A percentile compares a stretch with the other conserved stretches of the same genome.
These are phyloP conservation scores for Dastarcus helophoroides DNA, from an alignment of 2,888 invertebrate species.

Conservation along the genomic window DNA sequence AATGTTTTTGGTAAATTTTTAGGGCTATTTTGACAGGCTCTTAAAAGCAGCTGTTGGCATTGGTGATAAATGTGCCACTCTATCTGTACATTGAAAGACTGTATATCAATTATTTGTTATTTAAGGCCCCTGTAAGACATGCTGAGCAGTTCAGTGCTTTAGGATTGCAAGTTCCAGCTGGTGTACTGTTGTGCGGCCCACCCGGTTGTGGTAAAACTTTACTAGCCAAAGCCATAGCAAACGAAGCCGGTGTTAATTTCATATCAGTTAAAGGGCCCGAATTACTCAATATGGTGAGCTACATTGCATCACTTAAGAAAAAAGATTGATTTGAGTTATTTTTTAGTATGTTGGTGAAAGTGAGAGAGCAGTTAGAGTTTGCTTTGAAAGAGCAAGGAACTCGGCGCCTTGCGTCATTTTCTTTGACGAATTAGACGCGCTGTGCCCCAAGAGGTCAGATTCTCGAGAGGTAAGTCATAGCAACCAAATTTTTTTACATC, in stretches of 20 bases:
- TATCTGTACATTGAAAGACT: too few species aligned
- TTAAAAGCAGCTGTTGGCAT: too few species aligned
- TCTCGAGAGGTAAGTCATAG: conserved; percentile 52
- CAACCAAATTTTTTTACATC: too few species aligned
- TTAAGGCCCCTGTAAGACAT: conserved; percentile 78
- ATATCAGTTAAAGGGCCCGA: conserved; percentile 99
- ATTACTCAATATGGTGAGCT: conserved; percentile 81
- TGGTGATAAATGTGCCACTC: too few species aligned
- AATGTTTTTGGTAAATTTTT: not conserved
- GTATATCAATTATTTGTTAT: conserved; percentile 15
- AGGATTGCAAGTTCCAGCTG: conserved; percentile 73
- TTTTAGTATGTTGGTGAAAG: conserved; percentile 93
- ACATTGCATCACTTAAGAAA: conserved; percentile 1
- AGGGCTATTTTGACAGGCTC: too few species aligned
- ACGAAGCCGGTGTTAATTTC: conserved; percentile 97
- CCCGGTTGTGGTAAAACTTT: conserved; percentile 96
- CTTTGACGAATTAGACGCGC: conserved; percentile 95
- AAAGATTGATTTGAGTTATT: conserved; percentile 7
- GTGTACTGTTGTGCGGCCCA: conserved; percentile 90
- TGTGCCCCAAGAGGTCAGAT: conserved; percentile 82
- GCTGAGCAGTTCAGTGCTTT: conserved; percentile 67
- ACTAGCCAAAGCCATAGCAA: conserved; percentile 95
- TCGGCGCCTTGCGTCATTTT: conserved; percentile 97
- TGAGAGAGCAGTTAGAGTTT: conserved; percentile 91
- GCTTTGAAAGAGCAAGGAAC: conserved; percentile 88